phyloP scores from a whole-genome alignment of 2,113 vertebrate genomes.

The Numenius arquata region DNA sequence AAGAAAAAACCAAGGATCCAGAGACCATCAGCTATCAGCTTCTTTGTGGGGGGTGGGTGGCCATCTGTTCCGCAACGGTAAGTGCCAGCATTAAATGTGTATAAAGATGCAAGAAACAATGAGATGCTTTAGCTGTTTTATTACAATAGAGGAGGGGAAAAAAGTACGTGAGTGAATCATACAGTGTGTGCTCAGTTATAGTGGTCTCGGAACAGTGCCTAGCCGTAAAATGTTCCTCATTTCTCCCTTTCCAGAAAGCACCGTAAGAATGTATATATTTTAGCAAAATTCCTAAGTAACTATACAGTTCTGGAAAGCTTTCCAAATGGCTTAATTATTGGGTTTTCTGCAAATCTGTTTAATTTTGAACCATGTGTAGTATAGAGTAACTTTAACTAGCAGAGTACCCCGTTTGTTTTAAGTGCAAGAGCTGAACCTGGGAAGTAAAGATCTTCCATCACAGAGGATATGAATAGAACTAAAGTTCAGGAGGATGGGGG shows the following conservation, averaged over 20 bases:
- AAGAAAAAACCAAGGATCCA: background rate
- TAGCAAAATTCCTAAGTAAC: background rate
- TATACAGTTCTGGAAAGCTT: background rate
- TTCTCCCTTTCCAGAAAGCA: background rate
- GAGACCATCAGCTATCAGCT: background rate
- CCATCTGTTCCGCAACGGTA: slow-evolving; percentile 34
- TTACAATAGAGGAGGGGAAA: background rate
- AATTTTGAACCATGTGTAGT: background rate
- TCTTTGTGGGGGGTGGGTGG: background rate
- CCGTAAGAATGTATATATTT: background rate
- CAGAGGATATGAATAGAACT: background rate
- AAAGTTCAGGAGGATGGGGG: background rate
- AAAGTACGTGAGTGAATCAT: background rate
- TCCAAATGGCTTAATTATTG: background rate
- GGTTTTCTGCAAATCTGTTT: background rate
- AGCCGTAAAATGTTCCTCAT: background rate
- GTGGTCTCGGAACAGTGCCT: background rate
- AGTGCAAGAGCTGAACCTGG: background rate
- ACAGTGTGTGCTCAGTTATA: background rate
- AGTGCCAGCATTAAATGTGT: slow-evolving; percentile 37
- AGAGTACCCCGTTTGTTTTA: background rate
- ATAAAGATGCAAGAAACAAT: background rate
- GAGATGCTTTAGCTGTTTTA: background rate
- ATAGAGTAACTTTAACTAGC: background rate
- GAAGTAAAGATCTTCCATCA: background rate